phyloP scores from a whole-genome alignment of 2,113 vertebrate genomes.

The Cyanoliseus patagonus region DNA sequence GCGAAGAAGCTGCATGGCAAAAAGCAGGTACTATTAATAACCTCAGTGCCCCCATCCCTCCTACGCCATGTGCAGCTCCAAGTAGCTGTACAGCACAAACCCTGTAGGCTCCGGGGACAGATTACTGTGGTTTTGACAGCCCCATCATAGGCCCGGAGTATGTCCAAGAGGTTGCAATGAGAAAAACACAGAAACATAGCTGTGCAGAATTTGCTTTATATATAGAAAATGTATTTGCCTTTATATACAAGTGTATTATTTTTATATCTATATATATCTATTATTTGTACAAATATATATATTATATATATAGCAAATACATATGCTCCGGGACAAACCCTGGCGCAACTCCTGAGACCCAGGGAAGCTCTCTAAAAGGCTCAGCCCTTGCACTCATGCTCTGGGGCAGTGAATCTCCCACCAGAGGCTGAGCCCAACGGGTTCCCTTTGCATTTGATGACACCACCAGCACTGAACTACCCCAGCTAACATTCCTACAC shows the following conservation, averaged over 20 bases:
- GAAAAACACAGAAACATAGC: background rate
- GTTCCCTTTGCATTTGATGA: background rate
- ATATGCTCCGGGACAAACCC: background rate
- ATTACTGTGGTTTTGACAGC: background rate
- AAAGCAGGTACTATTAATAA: background rate
- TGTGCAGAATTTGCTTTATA: background rate
- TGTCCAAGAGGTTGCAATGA: background rate
- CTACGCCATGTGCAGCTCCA: background rate
- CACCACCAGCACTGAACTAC: background rate
- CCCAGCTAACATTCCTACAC: background rate
- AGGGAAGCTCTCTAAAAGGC: background rate
- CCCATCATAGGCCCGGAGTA: background rate
- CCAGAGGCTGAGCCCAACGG: background rate
- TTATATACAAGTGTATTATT: background rate
- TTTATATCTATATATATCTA: background rate
- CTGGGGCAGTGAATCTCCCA: background rate
- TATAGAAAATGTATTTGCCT: background rate
- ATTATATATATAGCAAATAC: background rate
- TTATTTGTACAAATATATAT: background rate
- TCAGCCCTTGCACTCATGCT: background rate
- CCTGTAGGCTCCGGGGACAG: background rate
- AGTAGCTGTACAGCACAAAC: background rate
- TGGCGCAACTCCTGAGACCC: background rate
- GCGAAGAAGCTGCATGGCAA: background rate
- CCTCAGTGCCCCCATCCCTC: background rate